Percentiles rank a stretch among this genome's conserved stretches.
phyloP scores from a whole-genome alignment of 2,888 invertebrate species.

The Gastrophysa polygoni region DNA sequence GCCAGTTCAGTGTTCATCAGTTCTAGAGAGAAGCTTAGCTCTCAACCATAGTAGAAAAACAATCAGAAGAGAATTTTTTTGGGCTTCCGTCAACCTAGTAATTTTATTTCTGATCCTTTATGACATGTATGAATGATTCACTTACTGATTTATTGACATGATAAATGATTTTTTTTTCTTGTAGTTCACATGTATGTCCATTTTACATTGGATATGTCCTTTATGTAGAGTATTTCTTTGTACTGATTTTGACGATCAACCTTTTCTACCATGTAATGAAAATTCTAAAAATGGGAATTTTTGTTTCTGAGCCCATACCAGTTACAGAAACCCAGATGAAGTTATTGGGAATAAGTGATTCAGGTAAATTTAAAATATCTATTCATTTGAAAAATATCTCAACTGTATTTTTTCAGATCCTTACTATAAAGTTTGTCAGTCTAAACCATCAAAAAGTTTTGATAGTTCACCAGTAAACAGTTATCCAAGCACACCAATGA shows the following conservation, averaged over 20 bases:
- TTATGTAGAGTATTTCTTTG: constrained; percentile 58
- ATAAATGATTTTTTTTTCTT: constrained; percentile 38
- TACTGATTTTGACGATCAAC: constrained; percentile 59
- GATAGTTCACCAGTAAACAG: constrained; percentile 18
- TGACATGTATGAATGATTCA: constrained; percentile 64
- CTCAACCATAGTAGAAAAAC: constrained; percentile 61
- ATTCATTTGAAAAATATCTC: neutral
- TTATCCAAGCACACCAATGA: constrained; percentile 48
- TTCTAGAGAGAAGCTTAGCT: constrained; percentile 63
- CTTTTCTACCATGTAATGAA: constrained; percentile 62
- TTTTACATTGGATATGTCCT: constrained; percentile 57
- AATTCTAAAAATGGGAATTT: constrained; percentile 55
- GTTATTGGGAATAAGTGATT: constrained; percentile 61
- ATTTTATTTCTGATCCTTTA: constrained; percentile 63
- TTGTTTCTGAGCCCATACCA: constrained; percentile 56
- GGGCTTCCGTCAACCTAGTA: constrained; percentile 65
- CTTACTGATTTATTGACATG: constrained; percentile 16
- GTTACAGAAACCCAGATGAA: constrained; percentile 62
- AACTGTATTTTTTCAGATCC: constrained; percentile 41
- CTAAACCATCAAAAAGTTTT: constrained; percentile 30
- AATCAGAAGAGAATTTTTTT: constrained; percentile 62
- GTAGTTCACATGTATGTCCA: constrained; percentile 58
- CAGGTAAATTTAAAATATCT: constrained; percentile 46
- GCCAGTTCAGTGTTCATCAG: constrained; percentile 49
- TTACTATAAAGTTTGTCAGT: constrained; percentile 41